Conservation (phyloP, 2,113 vertebrate species). For the Pedetes capensis region DNA sequence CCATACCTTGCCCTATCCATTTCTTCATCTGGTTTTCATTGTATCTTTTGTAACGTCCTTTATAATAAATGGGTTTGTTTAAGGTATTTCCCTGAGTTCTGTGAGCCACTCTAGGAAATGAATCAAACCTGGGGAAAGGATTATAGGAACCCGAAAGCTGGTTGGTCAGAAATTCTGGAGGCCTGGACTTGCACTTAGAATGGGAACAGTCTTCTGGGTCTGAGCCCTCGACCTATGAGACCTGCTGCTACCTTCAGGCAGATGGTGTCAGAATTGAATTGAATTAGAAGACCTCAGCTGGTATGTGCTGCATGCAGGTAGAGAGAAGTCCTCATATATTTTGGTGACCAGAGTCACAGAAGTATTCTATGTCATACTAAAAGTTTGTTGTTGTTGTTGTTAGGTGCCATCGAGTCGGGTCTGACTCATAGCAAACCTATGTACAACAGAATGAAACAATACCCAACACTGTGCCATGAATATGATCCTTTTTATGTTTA, state of each 20-base stretch:
- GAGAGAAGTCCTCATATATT: background rate
- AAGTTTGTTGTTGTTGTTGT: too few species aligned
- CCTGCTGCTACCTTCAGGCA: background rate
- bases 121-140: background rate
- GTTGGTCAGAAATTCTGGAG: background rate
- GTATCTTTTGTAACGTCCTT: background rate
- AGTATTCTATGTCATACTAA: background rate
- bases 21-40: background rate
- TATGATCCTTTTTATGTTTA: too few species aligned
- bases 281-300: background rate
- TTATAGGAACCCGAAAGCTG: background rate
- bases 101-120: background rate
- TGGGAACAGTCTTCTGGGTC: background rate
- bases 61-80: background rate
- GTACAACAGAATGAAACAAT: too few species aligned
- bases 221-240: background rate
- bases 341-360: background rate
- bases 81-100: background rate
- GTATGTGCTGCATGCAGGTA: background rate
- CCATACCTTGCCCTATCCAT: background rate
- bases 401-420: too few species aligned
- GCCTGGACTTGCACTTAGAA: background rate
- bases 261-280: background rate
- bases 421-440: too few species aligned
- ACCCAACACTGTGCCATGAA: too few species aligned